Evolutionary conservation across 2,113 vertebrate species (phyloP).

Genomic region (Spea bombifrons): DNA sequence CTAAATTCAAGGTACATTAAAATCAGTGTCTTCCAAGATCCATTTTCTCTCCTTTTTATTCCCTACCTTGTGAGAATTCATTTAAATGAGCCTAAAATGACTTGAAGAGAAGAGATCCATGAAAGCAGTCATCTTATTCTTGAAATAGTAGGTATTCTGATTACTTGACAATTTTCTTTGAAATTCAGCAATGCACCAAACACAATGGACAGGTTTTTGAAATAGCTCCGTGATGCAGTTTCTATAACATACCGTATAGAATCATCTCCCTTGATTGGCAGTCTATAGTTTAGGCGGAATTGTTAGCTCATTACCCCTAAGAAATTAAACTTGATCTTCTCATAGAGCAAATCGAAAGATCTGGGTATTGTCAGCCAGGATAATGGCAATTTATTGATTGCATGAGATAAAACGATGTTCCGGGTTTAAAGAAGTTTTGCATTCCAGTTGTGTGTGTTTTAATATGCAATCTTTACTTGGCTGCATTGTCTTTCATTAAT

Average conservation of each 20-base stretch:
- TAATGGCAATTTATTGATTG: slow-evolving; percentile 6
- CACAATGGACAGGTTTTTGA: slow-evolving; percentile 3
- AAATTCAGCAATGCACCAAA: neutral
- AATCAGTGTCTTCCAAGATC: neutral
- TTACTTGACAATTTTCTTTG: neutral
- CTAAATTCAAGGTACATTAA: neutral
- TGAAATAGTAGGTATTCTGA: neutral
- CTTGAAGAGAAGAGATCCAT: neutral
- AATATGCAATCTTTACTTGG: neutral
- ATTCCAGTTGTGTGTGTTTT: neutral
- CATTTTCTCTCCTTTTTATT: neutral
- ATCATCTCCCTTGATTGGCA: neutral
- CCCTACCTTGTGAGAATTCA: neutral
- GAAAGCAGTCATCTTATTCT: neutral
- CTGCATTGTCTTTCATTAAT: neutral
- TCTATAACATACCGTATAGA: neutral
- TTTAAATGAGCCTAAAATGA: slow-evolving; percentile 6
- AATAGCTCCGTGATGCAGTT: neutral
- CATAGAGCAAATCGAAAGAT: neutral
- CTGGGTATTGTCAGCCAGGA: neutral
- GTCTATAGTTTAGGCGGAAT: neutral
- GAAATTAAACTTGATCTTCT: neutral
- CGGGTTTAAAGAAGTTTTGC: neutral
- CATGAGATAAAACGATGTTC: neutral
- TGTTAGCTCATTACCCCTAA: neutral